These are phyloP conservation scores for Theonella swinhoei DNA, from an alignment of 37 sponge, comb jelly and placozoan species.

Conservation along the genomic window DNA sequence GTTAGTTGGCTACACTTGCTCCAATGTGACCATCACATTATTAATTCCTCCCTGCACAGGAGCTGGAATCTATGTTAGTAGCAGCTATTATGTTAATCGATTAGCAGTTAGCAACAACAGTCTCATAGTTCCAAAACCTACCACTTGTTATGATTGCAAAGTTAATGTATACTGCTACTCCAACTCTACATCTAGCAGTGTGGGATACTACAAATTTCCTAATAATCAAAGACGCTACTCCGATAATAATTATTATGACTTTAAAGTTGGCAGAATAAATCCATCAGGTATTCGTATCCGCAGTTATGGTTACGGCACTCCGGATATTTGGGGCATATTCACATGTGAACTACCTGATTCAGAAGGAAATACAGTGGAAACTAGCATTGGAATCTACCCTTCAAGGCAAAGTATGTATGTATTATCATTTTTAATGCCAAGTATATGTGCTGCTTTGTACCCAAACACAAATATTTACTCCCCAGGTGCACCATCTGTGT, in stretches of 20 bases:
- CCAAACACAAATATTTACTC: too few relatives aligned
- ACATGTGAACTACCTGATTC: background rate
- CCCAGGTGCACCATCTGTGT: background rate
- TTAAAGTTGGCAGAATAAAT: background rate
- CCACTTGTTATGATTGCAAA: background rate
- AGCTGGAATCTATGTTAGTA: background rate
- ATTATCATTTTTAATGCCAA: background rate
- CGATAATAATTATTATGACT: background rate
- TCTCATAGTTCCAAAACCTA: background rate
- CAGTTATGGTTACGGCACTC: background rate
- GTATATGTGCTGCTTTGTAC: background rate
- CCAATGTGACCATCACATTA: too few relatives aligned
- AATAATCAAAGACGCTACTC: background rate
- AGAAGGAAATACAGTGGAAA: background rate
- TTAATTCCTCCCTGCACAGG: background rate
- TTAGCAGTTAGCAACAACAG: background rate
- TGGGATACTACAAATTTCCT: background rate
- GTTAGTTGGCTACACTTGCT: background rate
- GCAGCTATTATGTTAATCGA: background rate
- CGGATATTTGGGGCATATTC: background rate
- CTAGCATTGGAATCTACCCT: background rate
- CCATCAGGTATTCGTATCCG: background rate
- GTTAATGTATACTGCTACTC: conserved; percentile 1
- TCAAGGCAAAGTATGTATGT: background rate
- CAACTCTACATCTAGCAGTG: background rate